Base-by-base conservation (phyloP, 2,888 invertebrate genomes). In the Rhagonycha lutea region DNA sequence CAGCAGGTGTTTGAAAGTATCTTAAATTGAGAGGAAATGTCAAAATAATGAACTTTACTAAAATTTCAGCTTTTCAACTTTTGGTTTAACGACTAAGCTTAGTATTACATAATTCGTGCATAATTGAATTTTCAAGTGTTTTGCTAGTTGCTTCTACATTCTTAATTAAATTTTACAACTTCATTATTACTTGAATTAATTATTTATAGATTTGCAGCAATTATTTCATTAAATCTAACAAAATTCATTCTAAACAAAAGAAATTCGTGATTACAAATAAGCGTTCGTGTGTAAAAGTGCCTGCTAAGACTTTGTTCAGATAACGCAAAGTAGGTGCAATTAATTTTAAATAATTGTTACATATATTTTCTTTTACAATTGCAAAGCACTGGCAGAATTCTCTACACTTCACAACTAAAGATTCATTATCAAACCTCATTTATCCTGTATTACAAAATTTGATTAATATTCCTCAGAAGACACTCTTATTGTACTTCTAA, bases 1-100 rank as follows among this genome's bases (percentile, higher is more conserved):
- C 47, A 32, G 47, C 75, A 75, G 75, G 75, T 75, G 72, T 75
- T 75, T 63, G 69, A 62, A 72, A 75, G 73, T 71, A 72, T 75
- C 69, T 62, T 65, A 75, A 75, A 75, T 71, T 68, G 72, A 75
- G 61, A 75, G 60, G 69, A 72, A 75, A 75, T 69, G 69, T 68
- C 68, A 75, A 72, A 75, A 68, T 69, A 68, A 69, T 69, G 68
- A 68, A 72, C 69, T 73, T 73, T 63, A 61, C 69, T 62, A 68
- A 73, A 72, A 73, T 73, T 73, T 73, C 62, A 28, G 62, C 63
- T 73, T 73, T 61, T 73, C 68, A 69, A 69, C 73, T 69, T 62
- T 61, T 32, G n/a, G 24, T 24, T 65, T 65, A 65, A 65, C 63
- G 23, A 65, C 63, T 26, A 65, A 65, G 63, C 63, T 65, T 61